These are phyloP conservation scores for Capitulum mitella DNA, from an alignment of 2,888 invertebrate species.

Conservation along the genomic window DNA sequence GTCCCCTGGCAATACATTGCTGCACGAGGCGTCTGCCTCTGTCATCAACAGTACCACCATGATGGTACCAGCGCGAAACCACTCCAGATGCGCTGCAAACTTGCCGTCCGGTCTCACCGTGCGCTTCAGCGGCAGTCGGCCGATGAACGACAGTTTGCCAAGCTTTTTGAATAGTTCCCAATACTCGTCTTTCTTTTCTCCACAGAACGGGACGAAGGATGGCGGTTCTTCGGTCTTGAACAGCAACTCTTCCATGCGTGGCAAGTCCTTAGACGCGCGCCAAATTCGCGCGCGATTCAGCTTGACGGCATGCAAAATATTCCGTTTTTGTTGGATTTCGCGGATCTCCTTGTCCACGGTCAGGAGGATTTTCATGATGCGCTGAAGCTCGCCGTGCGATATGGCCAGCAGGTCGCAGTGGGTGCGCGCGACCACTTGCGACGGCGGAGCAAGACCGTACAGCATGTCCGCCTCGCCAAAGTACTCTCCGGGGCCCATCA, in stretches of 20 bases:
- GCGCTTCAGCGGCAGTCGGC: neutral
- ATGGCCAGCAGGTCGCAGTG: neutral
- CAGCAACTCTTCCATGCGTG: neutral
- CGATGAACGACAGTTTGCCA: neutral
- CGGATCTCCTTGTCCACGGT: neutral
- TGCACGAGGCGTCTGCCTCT: too few relatives aligned
- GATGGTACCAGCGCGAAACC: neutral
- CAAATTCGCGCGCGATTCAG: neutral
- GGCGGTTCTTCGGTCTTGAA: neutral
- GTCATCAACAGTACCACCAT: neutral
- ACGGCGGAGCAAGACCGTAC: neutral
- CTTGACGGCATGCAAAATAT: neutral
- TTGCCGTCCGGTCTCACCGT: neutral
- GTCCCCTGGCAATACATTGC: too few relatives aligned
- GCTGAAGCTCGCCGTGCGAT: neutral
- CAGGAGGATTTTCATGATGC: neutral
- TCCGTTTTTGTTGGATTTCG: neutral
- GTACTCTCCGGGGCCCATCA: neutral
- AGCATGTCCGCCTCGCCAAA: constrained; percentile 2
- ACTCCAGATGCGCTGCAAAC: neutral
- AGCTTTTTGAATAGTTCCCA: neutral
- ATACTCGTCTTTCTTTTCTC: neutral
- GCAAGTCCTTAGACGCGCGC: neutral
- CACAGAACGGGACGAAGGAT: neutral
- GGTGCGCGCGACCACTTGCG: neutral